Base-by-base conservation (phyloP, 2,888 invertebrate species). In the Liodrosophila aerea region DNA sequence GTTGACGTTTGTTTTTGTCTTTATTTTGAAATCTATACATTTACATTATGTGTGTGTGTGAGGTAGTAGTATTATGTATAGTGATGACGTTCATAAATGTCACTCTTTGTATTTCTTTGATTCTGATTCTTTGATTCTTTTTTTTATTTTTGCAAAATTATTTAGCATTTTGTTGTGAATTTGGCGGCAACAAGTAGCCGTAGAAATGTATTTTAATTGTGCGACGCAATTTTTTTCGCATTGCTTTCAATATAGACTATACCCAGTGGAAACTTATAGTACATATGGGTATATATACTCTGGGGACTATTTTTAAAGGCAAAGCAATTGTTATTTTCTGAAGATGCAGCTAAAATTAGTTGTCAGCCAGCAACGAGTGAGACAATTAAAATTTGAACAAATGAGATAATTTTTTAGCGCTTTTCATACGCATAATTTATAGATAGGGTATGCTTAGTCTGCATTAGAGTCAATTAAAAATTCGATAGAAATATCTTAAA, bases 151-250 rank as follows among this genome's bases (percentile, higher is more conserved):
- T 37, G 33, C 47, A 36, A 51, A 22, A 56, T 60, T 53, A 41
- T 49, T 66, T 54, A 7, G 40, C 29, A 34, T 59, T 49, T 50
- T 47, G 22, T 30, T 37, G n/a, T 37, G 29, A 44, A 40, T 50
- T 50, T 51, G 44, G 34, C 39, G 49, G 59, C 71, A 69, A 69
- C 71, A 69, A 70, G 71, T 70, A 22, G 71, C 16, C 45, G 29
- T 40, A 16, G 44, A 15, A 22, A 34, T 31, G 41, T 56, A 27
- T 16, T 12, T 50, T 46, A 52, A 53, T 47, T 59, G 44, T 70
- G 68, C 70, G 64, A 49, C 70, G 70, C 54, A 64, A 43, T 58
- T 47, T 22, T n/a, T 44, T 53, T 62, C 49, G 44, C 53, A 54
- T 16, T 27, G 36, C 9, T 30, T 29, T 11, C 11, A 47, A 29